These are phyloP conservation scores for Penaeus monodon DNA, from an alignment of 2,888 invertebrate genomes.

Conservation along the genomic window DNA sequence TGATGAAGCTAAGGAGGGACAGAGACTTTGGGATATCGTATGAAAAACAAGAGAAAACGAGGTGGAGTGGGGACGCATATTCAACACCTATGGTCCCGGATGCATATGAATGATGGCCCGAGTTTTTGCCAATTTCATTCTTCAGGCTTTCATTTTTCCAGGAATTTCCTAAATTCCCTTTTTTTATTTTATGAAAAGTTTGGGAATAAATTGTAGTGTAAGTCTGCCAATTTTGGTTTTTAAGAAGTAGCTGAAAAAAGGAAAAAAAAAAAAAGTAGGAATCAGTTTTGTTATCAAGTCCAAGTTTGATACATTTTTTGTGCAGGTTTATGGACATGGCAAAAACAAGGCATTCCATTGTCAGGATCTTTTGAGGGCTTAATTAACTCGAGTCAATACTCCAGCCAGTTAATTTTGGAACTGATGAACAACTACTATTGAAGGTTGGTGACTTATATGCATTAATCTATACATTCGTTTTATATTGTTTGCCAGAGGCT, in stretches of 20 bases:
- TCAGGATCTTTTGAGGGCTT: conserved; percentile 95
- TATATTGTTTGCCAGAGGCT: neutral
- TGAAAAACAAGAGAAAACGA: conserved; percentile 89
- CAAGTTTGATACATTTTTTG: neutral
- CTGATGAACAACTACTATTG: conserved; percentile 96
- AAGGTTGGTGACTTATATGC: conserved; percentile 74
- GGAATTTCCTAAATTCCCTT: conserved; percentile 83
- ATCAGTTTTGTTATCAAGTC: too few species aligned
- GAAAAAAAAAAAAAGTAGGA: too few species aligned
- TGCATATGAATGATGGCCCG: conserved; percentile 99
- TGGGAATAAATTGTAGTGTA: too few species aligned
- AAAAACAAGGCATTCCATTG: conserved; percentile 96
- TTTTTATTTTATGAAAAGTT: neutral
- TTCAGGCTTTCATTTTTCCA: conserved; percentile 94
- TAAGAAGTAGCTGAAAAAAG: too few species aligned
- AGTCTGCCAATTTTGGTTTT: too few species aligned
- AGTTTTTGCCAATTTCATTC: conserved; percentile 97
- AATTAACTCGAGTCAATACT: conserved; percentile 91
- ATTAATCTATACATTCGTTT: neutral
- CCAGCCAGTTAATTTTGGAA: conserved; percentile 96
- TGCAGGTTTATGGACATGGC: conserved; percentile 74
- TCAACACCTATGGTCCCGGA: conserved; percentile 99
- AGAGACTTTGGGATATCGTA: conserved; percentile 97
- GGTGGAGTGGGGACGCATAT: conserved; percentile 96
- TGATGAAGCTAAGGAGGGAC: conserved; percentile 99